Evolutionary conservation across 2,797 vertebrate species (phyloP).

Genomic region (Delichon dasypus): DNA sequence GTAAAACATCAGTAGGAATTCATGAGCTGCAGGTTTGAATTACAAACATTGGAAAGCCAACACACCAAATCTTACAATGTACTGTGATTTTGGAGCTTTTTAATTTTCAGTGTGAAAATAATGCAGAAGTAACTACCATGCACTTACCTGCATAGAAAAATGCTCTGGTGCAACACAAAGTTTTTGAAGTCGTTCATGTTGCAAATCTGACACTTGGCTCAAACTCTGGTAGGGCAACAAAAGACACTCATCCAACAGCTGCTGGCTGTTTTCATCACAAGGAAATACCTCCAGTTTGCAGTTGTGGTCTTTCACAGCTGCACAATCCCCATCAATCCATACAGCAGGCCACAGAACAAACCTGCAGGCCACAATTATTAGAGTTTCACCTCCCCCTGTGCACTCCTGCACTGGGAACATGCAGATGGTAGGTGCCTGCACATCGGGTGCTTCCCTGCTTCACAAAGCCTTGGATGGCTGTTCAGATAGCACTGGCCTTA

Average conservation of each 20-base stretch:
- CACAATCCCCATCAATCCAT: background rate
- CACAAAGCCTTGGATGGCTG: background rate
- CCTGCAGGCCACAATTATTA: background rate
- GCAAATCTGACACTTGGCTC: background rate
- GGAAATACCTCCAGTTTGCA: background rate
- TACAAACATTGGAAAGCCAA: background rate
- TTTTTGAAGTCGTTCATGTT: background rate
- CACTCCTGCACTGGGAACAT: background rate
- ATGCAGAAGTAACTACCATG: background rate
- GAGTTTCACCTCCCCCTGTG: background rate
- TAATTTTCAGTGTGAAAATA: background rate
- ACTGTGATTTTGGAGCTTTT: background rate
- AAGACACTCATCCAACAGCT: background rate
- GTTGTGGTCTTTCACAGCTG: background rate
- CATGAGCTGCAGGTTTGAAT: background rate
- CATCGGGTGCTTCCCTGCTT: background rate
- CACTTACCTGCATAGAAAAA: background rate
- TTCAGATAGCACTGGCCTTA: background rate
- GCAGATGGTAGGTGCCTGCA: background rate
- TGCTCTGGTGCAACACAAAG: background rate
- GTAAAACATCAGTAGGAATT: background rate
- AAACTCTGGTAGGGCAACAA: background rate
- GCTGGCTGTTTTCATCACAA: background rate
- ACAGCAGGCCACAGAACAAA: background rate
- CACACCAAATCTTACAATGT: fast-evolving